Evolutionary conservation across 2,113 vertebrate species (phyloP), one percentile per base, ranked within the genome.

Genomic region (Aptenodytes patagonicus): DNA sequence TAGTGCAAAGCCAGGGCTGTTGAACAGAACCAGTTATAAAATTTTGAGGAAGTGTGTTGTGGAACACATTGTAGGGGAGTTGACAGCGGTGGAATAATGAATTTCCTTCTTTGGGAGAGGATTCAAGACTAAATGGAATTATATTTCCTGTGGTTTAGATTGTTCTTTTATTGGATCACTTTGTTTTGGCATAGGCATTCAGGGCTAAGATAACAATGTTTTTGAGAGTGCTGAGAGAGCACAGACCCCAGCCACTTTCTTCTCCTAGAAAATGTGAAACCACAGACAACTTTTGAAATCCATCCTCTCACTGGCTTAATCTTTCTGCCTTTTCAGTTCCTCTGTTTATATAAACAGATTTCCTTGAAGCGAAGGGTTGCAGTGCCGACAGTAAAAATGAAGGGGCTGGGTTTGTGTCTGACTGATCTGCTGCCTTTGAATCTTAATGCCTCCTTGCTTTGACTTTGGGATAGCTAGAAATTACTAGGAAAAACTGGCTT

Each of bases 401-500:
- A 87, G 71, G 46, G 73, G 42, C 38, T 83, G 11, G 4, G 32
- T 70, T 81, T 78, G 36, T 83, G 54, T 60, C 64, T 83, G 94
- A 42, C 32, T 95, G 47, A 96, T 89, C 72, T 95, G 51, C 51
- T 91, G 85, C 88, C 36, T 86, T 89, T 95, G 86, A 78, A 84
- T 95, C 80, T 94, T 87, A 64, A 87, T 87, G 29, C 40, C 46
- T 85, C 62, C 36, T 57, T 51, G 52, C 69, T 93, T 87, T 84
- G 76, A 72, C 55, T 85, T 87, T 49, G 51, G 94, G 57, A 28
- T 89, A 64, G 60, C 55, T 95, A 18, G 86, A 95, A 95, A 89
- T 91, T 97, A 82, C 31, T 64, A 47, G 40, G 73, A 72, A 91
- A 90, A 96, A 93, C 85, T 86, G 95, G 83, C 88, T 89, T 83